phyloP scores from a whole-genome alignment of 2,888 invertebrate species.

The Eupithecia inturbata region DNA sequence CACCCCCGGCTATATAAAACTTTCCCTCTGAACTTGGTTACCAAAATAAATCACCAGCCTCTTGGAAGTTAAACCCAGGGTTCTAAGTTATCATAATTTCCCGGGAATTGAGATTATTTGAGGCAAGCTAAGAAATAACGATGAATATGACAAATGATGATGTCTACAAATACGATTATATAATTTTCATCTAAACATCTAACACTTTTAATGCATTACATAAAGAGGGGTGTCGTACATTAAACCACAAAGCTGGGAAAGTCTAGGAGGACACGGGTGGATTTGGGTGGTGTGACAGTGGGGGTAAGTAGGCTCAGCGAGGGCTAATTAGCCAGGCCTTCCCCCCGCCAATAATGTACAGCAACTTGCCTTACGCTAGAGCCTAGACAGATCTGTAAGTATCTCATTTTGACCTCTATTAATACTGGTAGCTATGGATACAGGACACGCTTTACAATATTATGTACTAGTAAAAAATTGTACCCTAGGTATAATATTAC shows the following conservation, averaged over 20 bases:
- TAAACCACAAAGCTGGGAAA: slow-evolving; percentile 53
- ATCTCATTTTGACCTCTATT: background rate
- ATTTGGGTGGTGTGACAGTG: slow-evolving; percentile 31
- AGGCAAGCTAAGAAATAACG: background rate
- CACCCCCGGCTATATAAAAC: slow-evolving; percentile 27
- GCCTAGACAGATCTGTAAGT: slow-evolving; percentile 10
- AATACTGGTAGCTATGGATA: background rate
- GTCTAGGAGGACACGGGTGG: slow-evolving; percentile 38
- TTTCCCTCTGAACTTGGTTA: slow-evolving; percentile 25
- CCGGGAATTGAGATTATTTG: slow-evolving; percentile 26
- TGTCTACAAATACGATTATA: slow-evolving; percentile 53
- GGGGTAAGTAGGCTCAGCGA: slow-evolving; percentile 7
- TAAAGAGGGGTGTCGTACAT: slow-evolving; percentile 57
- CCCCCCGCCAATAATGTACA: slow-evolving; percentile 25
- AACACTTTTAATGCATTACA: slow-evolving; percentile 67
- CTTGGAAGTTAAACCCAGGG: slow-evolving; percentile 30
- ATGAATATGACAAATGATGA: background rate
- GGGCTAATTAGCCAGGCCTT: slow-evolving; percentile 31
- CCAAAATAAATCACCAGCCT: slow-evolving; percentile 38
- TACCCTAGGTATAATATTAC: slow-evolving; percentile 3
- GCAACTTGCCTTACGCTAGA: slow-evolving; percentile 20
- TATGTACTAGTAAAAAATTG: background rate
- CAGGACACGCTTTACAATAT: background rate
- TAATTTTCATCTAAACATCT: slow-evolving; percentile 50
- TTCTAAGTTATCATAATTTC: slow-evolving; percentile 37